These are phyloP conservation scores for Cyclophora albipunctata DNA, from an alignment of 2,888 invertebrate species.

Conservation along the genomic window DNA sequence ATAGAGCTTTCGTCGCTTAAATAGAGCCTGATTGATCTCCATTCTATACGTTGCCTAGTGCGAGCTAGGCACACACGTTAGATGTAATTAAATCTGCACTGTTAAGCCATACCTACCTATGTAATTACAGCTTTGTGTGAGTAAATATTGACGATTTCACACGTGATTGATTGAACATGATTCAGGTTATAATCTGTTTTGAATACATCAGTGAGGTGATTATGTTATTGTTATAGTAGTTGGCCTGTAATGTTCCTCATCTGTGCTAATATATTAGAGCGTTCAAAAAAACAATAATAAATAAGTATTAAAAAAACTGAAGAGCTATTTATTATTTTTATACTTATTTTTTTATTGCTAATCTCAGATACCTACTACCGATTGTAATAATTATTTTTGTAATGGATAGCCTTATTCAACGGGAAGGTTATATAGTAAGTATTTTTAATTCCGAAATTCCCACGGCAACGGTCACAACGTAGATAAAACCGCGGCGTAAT, in stretches of 20 bases:
- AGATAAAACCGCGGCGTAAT: no score
- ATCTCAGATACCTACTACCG: no score
- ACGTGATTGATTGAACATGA: slow-evolving; percentile 28
- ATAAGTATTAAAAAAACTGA: no score
- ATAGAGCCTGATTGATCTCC: slow-evolving; percentile 29
- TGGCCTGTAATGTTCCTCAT: slow-evolving; percentile 5
- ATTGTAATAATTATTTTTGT: no score
- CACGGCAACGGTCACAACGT: no score
- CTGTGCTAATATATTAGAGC: no score
- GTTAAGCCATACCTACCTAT: slow-evolving; percentile 8
- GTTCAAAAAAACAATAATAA: no score
- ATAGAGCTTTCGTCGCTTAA: slow-evolving; percentile 33
- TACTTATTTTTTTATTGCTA: no score
- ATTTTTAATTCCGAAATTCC: no score
- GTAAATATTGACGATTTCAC: slow-evolving; percentile 36
- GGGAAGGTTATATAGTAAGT: no score
- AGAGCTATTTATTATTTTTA: no score
- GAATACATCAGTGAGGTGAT: slow-evolving; percentile 15
- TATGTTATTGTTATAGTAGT: slow-evolving; percentile 10
- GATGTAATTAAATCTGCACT: slow-evolving; percentile 24
- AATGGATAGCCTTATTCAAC: no score
- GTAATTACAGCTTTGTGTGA: slow-evolving; percentile 20
- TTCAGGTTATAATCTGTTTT: slow-evolving; percentile 21
- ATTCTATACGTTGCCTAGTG: neutral
- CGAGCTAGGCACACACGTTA: slow-evolving; percentile 3